Percentiles rank a stretch among this genome's conserved stretches.
Conservation (phyloP, 2,797 vertebrate genomes). For the Eulemur mongoz region DNA sequence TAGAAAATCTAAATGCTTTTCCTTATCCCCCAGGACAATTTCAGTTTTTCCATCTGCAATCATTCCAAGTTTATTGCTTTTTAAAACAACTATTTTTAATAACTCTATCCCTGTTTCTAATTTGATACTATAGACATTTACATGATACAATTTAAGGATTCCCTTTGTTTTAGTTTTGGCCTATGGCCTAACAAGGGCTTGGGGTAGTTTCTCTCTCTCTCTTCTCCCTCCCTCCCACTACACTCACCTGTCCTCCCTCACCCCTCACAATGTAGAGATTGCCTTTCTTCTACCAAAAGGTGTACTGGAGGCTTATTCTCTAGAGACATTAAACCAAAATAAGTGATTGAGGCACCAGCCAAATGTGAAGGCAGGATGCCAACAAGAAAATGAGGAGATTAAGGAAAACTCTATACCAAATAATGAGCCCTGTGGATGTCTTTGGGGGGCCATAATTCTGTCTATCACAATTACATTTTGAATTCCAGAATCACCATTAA, state of each 20-base stretch:
- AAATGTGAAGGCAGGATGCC: background rate
- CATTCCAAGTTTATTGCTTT: conserved; percentile 24
- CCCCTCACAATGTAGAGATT: background rate
- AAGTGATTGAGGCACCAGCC: background rate
- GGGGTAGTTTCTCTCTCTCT: too few relatives aligned
- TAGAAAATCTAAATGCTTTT: background rate
- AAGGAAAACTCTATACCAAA: background rate
- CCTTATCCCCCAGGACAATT: background rate
- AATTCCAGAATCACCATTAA: background rate
- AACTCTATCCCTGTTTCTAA: background rate
- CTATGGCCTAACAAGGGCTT: background rate
- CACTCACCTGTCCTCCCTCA: background rate
- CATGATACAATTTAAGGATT: background rate
- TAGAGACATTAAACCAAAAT: background rate
- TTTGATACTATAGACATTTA: background rate
- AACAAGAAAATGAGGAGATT: background rate
- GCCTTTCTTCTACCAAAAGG: background rate
- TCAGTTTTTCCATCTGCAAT: background rate
- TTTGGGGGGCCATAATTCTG: background rate
- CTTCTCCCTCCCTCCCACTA: rapidly evolving
- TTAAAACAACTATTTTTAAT: background rate
- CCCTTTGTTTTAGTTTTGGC: background rate
- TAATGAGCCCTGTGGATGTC: background rate
- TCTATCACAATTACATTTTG: background rate
- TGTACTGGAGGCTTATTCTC: background rate